Evolutionary conservation across 2,888 invertebrate genomes (phyloP).

Genomic region (Eumerus sabulonum): DNA sequence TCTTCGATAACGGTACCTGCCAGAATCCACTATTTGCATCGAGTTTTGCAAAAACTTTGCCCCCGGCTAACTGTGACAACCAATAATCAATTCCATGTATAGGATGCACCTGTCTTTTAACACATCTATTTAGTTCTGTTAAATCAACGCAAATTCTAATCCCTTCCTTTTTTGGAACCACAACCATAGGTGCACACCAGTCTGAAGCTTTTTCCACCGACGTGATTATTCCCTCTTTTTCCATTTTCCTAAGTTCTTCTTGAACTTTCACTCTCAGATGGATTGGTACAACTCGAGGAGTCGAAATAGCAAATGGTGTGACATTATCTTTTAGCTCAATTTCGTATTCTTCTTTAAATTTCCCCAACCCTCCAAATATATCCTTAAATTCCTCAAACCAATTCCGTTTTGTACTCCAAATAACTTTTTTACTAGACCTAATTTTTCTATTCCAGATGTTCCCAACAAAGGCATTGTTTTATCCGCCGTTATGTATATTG

Average conservation of each 20-base stretch:
- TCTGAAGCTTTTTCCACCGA: conserved; percentile 19
- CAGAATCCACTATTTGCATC: no score
- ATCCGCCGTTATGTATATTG: conserved; percentile 2
- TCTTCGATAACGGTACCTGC: conserved; percentile 10
- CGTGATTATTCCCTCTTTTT: not conserved
- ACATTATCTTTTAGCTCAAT: conserved; percentile 24
- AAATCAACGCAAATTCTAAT: conserved; percentile 24
- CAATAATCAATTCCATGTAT: conserved; percentile 18
- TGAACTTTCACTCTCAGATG: conserved; percentile 16
- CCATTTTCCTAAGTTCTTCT: conserved; percentile 16
- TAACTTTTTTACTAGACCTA: conserved; percentile 28
- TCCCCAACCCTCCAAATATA: conserved; percentile 19
- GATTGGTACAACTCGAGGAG: conserved; percentile 12
- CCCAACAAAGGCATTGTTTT: conserved; percentile 6
- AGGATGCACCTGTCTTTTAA: conserved; percentile 8
- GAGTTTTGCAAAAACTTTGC: conserved; percentile 20
- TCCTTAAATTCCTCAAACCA: no score
- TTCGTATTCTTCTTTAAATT: conserved; percentile 18
- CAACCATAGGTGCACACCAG: conserved; percentile 32
- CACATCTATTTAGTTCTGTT: conserved; percentile 6
- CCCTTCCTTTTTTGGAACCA: conserved; percentile 16
- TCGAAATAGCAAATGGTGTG: conserved; percentile 23
- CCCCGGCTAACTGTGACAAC: conserved; percentile 30
- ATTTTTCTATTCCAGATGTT: conserved; percentile 22
- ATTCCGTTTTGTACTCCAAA: no score